Base-by-base conservation (phyloP, 2,797 vertebrate genomes). In the Rhabdomys pumilio region DNA sequence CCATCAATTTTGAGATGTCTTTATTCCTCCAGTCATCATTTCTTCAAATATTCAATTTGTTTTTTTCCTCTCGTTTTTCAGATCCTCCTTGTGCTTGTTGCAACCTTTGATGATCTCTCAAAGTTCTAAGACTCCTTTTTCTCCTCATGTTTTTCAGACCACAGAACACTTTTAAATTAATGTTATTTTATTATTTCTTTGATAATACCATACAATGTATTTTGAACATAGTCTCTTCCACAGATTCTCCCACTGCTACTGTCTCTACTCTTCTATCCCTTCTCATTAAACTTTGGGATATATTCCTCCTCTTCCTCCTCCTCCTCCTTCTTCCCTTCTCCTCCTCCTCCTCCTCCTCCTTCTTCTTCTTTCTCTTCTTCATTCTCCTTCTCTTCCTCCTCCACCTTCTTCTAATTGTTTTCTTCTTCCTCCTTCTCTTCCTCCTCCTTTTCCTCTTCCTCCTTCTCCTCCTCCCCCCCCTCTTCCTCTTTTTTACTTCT, bases 361-460 rank as follows among this genome's bases (percentile, higher is more conserved):
- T 65, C 26, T 0, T 31, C 3, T 11, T 29, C 61, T 10, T 63
- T 8, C 59, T 59, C 55, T 4, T 19, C 55, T 17, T 57, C 17
- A 12, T 34, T 0, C 13, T 7, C 2, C 59, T 53, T 9, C 65
- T n/a, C 38, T 44, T 53, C 22, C 9, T 6, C 2, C 26, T 63
- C 26, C 61, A 31, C 63, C 26, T 12, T 24, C 13, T 67, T 31
- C 31, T 38, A 38, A 38, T 38, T 38, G 38, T 67, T 34, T 15
- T 14, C 69, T 6, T 41, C 34, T 55, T 14, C 6, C 1, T 3
- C 22, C 10, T 1, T 31, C 15, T 2, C 9, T 34, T 3, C 26
- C 8, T 2, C 4, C 3, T 8, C 4, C 5, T 44, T 1, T 20
- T 75, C 1, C 1, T 1, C 3, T 1, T 10, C 2, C 13, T n/a